Base-by-base conservation (phyloP, 2,113 vertebrate genomes). In the Epinephelus lanceolatus region DNA sequence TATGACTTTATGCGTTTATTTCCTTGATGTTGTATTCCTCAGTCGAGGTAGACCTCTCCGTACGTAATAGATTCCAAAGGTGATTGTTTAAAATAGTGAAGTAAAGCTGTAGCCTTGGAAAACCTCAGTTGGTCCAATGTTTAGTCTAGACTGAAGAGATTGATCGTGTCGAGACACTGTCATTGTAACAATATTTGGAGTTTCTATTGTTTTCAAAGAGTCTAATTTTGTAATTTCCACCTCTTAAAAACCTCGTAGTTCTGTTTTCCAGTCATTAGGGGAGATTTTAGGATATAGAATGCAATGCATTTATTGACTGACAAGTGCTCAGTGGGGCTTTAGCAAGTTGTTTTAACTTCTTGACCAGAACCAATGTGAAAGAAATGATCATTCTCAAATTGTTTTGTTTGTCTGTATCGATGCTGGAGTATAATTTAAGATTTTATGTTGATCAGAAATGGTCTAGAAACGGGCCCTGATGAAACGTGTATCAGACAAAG, bases 41-140 rank as follows among this genome's bases (percentile, higher is more conserved):
- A 91, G 86, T 81, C 27, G 89, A 93, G 93, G 95, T 91, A 93
- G 95, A 95, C 90, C 92, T 95, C 94, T 94, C 89, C 90, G 88
- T 92, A 52, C 79, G 59, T 76, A 53, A 77, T 90, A 90, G 92
- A 93, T 89, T 94, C 83, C 84, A 91, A 86, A 89, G 80, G 76
- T 79, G 70, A 88, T 83, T 49, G 71, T 91, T 91, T 85, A 65
- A 57, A 81, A 76, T 56, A 71, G 63, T 74, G 57, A 86, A 67
- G 76, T 78, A 56, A 83, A 89, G 84, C 70, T 89, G 87, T 88
- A 85, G 80, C 79, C 60, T 80, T 88, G 80, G 80, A 65, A 89
- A 91, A 86, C 85, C 77, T 84, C 69, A 68, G 49, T 69, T 81
- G 86, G 86, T 92, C 78, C 86, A 89, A 68, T 71, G 69, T 87